A percentile compares a stretch with the other conserved stretches of the same genome.
These are phyloP conservation scores for Lepeophtheirus nordmannii DNA, from an alignment of 2,888 invertebrate species.

Conservation along the genomic window DNA sequence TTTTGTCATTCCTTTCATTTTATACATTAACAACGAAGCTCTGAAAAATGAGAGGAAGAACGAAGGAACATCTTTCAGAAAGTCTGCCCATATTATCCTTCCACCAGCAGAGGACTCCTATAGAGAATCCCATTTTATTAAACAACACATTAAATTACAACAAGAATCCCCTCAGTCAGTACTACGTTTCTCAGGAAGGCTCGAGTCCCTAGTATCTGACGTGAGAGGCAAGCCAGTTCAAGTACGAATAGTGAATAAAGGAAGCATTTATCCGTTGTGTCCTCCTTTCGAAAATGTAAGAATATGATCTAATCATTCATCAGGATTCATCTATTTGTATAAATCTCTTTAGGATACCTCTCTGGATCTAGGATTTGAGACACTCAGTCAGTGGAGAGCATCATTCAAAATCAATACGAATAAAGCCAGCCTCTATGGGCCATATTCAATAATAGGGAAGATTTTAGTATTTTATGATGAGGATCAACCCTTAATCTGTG, in stretches of 20 bases:
- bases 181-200: background rate
- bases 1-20: background rate
- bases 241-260: too few species aligned
- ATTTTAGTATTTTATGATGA: background rate
- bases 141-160: background rate
- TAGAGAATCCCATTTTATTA: background rate
- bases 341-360: too few species aligned
- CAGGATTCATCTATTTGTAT: too few species aligned
- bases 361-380: too few species aligned
- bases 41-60: background rate
- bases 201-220: background rate
- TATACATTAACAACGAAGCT: background rate
- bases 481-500: background rate
- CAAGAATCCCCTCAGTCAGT: background rate
- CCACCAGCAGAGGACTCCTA: background rate
- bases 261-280: too few species aligned
- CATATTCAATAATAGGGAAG: background rate
- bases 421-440: background rate
- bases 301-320: too few species aligned
- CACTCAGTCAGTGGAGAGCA: too few species aligned
- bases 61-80: background rate
- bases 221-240: background rate
- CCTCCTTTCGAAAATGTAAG: too few species aligned
- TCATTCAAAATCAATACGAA: background rate
- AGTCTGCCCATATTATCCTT: background rate